phyloP scores from a whole-genome alignment of 2,113 vertebrate species.

The Campylomormyrus numenius region DNA sequence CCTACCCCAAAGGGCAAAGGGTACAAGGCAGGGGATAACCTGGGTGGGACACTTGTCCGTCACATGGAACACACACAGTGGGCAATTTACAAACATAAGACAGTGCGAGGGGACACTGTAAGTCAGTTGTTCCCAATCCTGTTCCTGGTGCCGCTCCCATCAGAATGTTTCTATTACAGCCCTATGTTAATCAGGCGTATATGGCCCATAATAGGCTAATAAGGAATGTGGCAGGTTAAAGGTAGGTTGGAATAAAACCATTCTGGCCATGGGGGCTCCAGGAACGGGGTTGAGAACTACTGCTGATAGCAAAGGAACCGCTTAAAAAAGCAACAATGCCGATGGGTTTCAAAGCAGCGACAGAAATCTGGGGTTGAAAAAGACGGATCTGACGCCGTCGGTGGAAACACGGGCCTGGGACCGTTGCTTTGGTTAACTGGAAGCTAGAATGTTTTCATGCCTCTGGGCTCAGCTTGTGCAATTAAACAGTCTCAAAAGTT shows the following conservation, averaged over 20 bases:
- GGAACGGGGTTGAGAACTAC: background rate
- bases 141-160: background rate
- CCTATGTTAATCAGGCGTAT: background rate
- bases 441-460: background rate
- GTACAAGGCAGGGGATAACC: background rate
- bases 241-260: background rate
- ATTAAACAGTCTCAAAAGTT: background rate
- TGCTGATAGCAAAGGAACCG: background rate
- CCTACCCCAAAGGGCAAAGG: background rate
- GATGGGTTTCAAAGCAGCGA: background rate
- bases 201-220: background rate
- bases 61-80: background rate
- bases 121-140: background rate
- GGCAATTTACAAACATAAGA: background rate
- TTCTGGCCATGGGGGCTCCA: background rate
- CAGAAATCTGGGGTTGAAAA: background rate
- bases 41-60: background rate
- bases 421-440: background rate
- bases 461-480: background rate
- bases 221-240: background rate
- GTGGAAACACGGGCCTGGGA: background rate
- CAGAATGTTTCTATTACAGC: background rate
- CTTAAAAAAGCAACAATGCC: background rate
- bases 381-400: background rate
- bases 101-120: background rate